Evolutionary conservation across 2,797 vertebrate genomes (phyloP).

Genomic region (Poeciliopsis gracilis): DNA sequence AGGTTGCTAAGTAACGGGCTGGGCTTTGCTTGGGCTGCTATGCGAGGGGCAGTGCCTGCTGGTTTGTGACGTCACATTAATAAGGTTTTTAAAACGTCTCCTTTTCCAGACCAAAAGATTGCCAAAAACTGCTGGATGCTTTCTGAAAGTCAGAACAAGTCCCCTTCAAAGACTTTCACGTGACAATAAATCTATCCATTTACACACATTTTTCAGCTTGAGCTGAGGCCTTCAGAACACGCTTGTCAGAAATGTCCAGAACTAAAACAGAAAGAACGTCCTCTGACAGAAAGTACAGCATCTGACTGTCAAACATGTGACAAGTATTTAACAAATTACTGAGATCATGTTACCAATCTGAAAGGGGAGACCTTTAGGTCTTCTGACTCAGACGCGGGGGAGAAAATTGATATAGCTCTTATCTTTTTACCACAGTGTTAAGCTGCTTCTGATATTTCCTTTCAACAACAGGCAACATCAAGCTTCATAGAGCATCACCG

Average conservation of each 20-base stretch:
- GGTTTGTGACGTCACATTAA: too few species aligned
- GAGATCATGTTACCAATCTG: background rate
- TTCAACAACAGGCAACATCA: background rate
- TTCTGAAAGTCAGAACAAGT: too few species aligned
- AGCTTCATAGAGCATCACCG: too few species aligned
- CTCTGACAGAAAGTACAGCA: background rate
- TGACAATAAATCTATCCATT: background rate
- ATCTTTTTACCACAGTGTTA: background rate
- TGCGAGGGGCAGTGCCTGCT: too few species aligned
- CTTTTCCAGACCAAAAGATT: too few species aligned
- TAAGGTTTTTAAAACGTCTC: too few species aligned
- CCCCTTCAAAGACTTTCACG: conserved; percentile 7
- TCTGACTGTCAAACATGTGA: background rate
- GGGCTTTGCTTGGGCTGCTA: too few species aligned
- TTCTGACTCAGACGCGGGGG: background rate
- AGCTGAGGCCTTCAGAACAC: background rate
- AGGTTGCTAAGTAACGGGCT: too few species aligned
- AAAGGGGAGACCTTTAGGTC: background rate
- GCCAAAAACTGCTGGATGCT: too few species aligned
- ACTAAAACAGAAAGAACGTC: conserved; percentile 23
- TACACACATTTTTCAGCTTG: background rate
- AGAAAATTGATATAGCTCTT: background rate
- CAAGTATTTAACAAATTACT: background rate
- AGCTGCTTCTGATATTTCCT: background rate
- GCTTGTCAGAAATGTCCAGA: conserved; percentile 27